Base-by-base conservation (phyloP, 92 coral and sea anemone genomes). In the Palythoa grandiflora region DNA sequence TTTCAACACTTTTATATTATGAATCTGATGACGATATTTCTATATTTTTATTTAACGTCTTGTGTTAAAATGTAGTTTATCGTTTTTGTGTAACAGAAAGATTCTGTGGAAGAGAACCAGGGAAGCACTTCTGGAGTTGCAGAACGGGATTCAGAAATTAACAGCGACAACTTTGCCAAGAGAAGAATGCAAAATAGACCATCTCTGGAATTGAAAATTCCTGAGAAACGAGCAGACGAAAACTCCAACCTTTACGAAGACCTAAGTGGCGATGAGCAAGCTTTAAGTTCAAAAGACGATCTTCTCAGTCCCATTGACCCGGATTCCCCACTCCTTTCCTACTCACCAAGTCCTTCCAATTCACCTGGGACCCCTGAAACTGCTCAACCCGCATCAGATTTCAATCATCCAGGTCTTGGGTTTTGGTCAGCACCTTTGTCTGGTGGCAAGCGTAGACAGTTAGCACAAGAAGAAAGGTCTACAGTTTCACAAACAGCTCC, bases 301-400 rank as follows among this genome's bases (percentile, higher is more conserved):
- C 61, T 51, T n/a, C 14, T 77, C 40, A 77, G 81, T 52, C 81
- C 81, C 19, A 53, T 77, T 28, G 81, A 77, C 81, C 66, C 81
- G 1, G 13, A 77, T 13, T 51, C 81, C 11, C 79, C 79, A 75
- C 79, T 75, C 37, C 79, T 53, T 15, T 53, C 79, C 54, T 77
- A 53, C 47, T 77, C 81, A 17, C 81, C 81, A 52, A 21, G 59
- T 8, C n/a, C 66, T 3, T 87, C 91, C 35, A 48, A 86, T 21
- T 85, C 94, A 17, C 98, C 98, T 38, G 94, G 89, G 47, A 94
- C 98, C 4, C 98, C 98, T 2, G 98, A 94, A 73, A 94, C 98
- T 7, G 98, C 98, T 1, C 79, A 77, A n/a, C 98, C 98, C n/a
- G 86, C 95, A 6, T 35, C 53, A 36, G 98, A 93, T 83, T 94